phyloP scores from a whole-genome alignment of 2,888 invertebrate species.

The Nasonovia ribisnigri region DNA sequence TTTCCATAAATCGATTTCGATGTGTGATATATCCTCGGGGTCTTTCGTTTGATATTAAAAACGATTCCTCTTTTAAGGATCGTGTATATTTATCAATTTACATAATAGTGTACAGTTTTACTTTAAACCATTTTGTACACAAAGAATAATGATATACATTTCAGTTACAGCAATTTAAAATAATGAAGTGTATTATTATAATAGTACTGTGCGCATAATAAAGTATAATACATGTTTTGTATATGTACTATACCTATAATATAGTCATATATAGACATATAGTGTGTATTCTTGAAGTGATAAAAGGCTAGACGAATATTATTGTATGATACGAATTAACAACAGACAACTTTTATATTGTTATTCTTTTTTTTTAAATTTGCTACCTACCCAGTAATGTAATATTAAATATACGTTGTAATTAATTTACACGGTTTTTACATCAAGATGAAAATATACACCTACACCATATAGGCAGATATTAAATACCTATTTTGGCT shows the following conservation, averaged over 20 bases:
- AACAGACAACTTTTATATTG: background rate
- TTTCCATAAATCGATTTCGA: background rate
- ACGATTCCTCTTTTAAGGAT: background rate
- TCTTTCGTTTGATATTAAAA: conserved; percentile 39
- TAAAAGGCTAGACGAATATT: background rate
- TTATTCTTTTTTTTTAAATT: background rate
- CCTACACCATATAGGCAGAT: background rate
- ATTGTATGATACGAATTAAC: background rate
- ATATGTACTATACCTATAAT: background rate
- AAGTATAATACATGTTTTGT: background rate
- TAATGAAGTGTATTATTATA: background rate
- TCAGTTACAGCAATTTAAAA: conserved; percentile 29
- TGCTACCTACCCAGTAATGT: background rate
- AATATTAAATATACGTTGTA: background rate
- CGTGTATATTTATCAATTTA: conserved; percentile 42
- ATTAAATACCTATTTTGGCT: background rate
- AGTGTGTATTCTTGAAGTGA: background rate
- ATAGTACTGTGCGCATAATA: background rate
- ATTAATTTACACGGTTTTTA: background rate
- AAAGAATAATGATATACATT: conserved; percentile 26
- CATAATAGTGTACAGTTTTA: conserved; percentile 31
- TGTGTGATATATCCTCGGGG: background rate
- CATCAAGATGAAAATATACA: background rate
- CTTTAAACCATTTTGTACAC: background rate
- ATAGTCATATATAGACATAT: background rate